Evolutionary conservation across 1,140 invertebrate genomes (phyloP), one percentile per base, ranked within the genome.

Genomic region (Hypsibius dujardini): DNA sequence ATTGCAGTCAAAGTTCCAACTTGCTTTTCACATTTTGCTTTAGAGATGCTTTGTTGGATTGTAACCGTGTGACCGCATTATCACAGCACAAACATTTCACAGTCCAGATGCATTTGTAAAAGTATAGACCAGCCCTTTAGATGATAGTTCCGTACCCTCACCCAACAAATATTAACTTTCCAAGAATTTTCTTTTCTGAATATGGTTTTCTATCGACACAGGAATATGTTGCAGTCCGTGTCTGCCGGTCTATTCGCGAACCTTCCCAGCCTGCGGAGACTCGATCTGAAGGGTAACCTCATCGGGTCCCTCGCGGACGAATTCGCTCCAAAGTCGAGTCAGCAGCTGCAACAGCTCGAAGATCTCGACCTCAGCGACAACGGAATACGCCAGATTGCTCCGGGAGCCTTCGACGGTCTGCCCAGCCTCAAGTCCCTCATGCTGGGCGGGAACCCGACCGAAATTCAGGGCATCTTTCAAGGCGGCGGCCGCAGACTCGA

Each of bases 221-320:
- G 88, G 70, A 95, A 94, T 79, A 87, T 88, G 74, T 78, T 94
- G 2, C 86, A 89, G 77, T 86, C 85, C 75, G 79, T 94, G 1
- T 86, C 86, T 2, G 84, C 84, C 72, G 85, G 86, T 56, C 80
- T 89, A 1, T 95, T 95, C 77, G 81, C 84, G 0, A 84, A 85
- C 2, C 79, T 92, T 72, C 83, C 83, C 0, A 86, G 86, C 74
- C 80, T 95, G 59, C 87, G 90, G 76, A 87, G 91, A 77, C 79
- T 94, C 1, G 88, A 90, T 75, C 82, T 93, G 40, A 89, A 88
- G 1, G 82, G 87, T 72, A 94, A 94, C 76, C 85, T 84, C 0
- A 90, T 94, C 72, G 84, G 85, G 1, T 80, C 81, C 28, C 80
- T 94, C 59, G 84, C 84, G 1, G 85, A 87, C 70, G 87, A 87